These are phyloP conservation scores for Odontomachus brunneus DNA, from an alignment of 1,140 invertebrate genomes.

Conservation along the genomic window DNA sequence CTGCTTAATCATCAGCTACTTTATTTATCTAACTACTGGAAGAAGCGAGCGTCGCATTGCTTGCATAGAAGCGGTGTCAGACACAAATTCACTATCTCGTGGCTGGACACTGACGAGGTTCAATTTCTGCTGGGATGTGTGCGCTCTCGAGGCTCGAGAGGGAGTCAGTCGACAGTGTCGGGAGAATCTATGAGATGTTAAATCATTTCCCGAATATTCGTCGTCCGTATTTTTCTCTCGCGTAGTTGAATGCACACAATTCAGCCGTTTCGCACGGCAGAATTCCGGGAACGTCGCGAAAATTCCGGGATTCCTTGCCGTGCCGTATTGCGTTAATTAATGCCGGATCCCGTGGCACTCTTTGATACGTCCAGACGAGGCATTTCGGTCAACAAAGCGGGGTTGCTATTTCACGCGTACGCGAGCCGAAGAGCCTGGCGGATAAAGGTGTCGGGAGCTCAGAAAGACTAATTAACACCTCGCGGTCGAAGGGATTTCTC, in stretches of 20 bases:
- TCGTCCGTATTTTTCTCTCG: not conserved
- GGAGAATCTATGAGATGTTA: too few species aligned
- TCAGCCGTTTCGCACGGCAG: not conserved
- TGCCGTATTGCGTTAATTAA: constrained; percentile 53
- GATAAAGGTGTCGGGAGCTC: not conserved
- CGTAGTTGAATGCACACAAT: not conserved
- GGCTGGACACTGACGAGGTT: too few species aligned
- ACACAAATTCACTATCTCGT: too few species aligned
- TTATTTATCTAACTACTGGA: too few species aligned
- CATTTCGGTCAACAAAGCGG: not conserved
- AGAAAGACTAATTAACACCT: constrained; percentile 47
- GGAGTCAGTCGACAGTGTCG: too few species aligned
- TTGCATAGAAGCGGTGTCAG: too few species aligned
- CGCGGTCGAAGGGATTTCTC: constrained; percentile 7
- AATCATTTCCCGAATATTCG: not conserved
- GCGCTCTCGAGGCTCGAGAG: too few species aligned
- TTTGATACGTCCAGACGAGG: constrained; percentile 50
- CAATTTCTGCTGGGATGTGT: too few species aligned
- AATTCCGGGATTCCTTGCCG: not conserved
- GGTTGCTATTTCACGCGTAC: constrained; percentile 30
- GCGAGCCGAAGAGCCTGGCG: constrained; percentile 4
- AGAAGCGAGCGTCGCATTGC: too few species aligned
- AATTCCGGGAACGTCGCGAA: constrained; percentile 9
- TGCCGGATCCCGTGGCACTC: constrained; percentile 12
- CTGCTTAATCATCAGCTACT: too few species aligned